Percentiles rank a stretch among this genome's conserved stretches.
Conservation (phyloP, 1,140 invertebrate species). For the Drosophila erecta region DNA sequence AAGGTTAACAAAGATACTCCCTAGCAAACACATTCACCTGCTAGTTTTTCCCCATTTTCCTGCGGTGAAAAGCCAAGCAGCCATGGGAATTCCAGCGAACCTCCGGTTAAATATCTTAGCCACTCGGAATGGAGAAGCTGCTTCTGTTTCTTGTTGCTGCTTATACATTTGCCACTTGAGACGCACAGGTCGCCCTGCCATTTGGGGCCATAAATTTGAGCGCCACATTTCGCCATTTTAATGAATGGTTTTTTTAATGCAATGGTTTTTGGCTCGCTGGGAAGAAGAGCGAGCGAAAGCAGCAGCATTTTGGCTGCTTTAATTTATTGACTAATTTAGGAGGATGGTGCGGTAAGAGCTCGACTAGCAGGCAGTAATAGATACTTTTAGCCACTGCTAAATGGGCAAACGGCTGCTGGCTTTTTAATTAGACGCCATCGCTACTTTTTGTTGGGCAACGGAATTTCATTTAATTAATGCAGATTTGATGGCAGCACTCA, state of each 20-base stretch:
- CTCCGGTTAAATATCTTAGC: constrained; percentile 23
- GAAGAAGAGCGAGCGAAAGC: constrained; percentile 8
- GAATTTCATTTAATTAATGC: constrained; percentile 74
- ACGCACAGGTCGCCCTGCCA: constrained; percentile 14
- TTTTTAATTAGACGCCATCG: constrained; percentile 35
- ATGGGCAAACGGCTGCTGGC: constrained; percentile 51
- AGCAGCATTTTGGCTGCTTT: constrained; percentile 38
- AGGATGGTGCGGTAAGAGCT: constrained; percentile 3
- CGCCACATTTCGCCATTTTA: constrained; percentile 81
- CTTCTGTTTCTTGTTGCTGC: constrained; percentile 16
- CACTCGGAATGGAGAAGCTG: constrained; percentile 9
- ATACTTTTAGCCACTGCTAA: constrained; percentile 62
- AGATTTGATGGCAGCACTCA: constrained; percentile 61
- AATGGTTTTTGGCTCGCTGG: constrained; percentile 77
- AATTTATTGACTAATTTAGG: constrained; percentile 81
- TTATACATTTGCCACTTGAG: constrained; percentile 52
- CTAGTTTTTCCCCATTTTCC: constrained; percentile 1
- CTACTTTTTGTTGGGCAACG: not conserved
- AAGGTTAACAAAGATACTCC: constrained; percentile 9
- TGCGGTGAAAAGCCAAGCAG: constrained; percentile 1
- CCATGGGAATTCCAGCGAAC: constrained; percentile 2
- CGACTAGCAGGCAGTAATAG: constrained; percentile 48
- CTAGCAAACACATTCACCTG: constrained; percentile 1
- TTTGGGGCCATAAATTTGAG: constrained; percentile 68
- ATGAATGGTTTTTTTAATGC: constrained; percentile 82